These are phyloP conservation scores for Megaceryle maxima DNA, from an alignment of 2,113 vertebrate genomes.

Conservation along the genomic window DNA sequence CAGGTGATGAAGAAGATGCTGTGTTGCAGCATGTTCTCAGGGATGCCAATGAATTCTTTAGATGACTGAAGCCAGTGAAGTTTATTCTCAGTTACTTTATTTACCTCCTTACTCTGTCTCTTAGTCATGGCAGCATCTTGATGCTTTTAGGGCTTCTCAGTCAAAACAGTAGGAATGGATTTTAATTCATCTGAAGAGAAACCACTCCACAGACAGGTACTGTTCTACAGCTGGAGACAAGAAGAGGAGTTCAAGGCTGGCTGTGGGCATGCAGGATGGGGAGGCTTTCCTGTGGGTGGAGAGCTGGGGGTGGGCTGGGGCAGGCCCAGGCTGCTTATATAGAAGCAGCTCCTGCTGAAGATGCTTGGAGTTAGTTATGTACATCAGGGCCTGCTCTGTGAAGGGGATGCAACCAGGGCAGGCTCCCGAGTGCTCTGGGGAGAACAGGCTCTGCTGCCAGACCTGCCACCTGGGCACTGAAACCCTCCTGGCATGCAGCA, in stretches of 20 bases:
- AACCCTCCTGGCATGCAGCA: background rate
- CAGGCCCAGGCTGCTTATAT: background rate
- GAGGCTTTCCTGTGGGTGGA: background rate
- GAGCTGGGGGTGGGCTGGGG: background rate
- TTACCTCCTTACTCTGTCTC: background rate
- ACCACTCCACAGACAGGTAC: background rate
- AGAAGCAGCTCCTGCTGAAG: background rate
- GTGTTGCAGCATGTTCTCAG: background rate
- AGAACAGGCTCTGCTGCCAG: background rate
- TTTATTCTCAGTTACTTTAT: constrained; percentile 36
- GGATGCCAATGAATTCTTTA: background rate
- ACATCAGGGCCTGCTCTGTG: background rate
- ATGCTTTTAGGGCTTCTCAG: background rate
- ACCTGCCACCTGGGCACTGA: background rate
- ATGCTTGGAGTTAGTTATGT: background rate
- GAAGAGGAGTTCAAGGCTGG: background rate
- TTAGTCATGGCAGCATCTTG: background rate
- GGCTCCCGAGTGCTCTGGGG: fast-evolving
- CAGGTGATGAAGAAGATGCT: background rate
- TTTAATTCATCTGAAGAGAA: background rate
- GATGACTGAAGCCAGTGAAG: background rate
- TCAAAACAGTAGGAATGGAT: background rate
- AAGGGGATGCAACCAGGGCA: background rate
- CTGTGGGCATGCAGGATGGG: background rate
- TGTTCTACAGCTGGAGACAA: background rate